Conservation (phyloP, 2,113 vertebrate genomes). For the Indicator indicator region DNA sequence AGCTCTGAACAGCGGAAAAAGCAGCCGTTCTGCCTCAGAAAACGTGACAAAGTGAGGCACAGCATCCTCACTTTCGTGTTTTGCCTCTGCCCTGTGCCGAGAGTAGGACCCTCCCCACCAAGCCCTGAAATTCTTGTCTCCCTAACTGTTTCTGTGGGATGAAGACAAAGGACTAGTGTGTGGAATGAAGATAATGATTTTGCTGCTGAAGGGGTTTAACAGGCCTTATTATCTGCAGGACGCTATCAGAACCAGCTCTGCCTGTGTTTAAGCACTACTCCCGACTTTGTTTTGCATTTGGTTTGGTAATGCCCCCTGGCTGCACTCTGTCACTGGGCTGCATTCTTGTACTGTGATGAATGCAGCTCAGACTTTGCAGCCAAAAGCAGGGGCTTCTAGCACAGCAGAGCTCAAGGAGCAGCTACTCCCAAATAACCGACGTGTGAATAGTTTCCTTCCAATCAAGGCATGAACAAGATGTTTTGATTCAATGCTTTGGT, state of each 20-base stretch:
- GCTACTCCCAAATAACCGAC: slow-evolving; percentile 40
- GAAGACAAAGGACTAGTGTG: background rate
- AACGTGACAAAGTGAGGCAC: background rate
- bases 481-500: slow-evolving; percentile 52
- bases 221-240: slow-evolving; percentile 11
- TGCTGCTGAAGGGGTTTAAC: slow-evolving; percentile 22
- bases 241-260: slow-evolving; percentile 40
- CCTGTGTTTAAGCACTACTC: slow-evolving; percentile 1
- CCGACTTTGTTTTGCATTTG: background rate
- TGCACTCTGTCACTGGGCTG: slow-evolving; percentile 23
- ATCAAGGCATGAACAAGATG: slow-evolving; percentile 59
- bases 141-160: background rate
- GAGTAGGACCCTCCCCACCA: background rate
- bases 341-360: slow-evolving; percentile 32
- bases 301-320: slow-evolving; percentile 25
- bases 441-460: slow-evolving; percentile 65
- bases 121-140: background rate
- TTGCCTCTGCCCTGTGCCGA: background rate
- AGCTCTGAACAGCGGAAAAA: background rate
- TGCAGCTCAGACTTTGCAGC: background rate
- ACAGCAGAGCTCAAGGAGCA: background rate
- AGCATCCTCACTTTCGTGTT: background rate
- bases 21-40: background rate
- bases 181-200: slow-evolving; percentile 11
- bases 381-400: background rate